A percentile compares a stretch with the other conserved stretches of the same genome.
These are phyloP conservation scores for Drosophila ezoana DNA, from an alignment of 2,888 invertebrate species.

Conservation along the genomic window DNA sequence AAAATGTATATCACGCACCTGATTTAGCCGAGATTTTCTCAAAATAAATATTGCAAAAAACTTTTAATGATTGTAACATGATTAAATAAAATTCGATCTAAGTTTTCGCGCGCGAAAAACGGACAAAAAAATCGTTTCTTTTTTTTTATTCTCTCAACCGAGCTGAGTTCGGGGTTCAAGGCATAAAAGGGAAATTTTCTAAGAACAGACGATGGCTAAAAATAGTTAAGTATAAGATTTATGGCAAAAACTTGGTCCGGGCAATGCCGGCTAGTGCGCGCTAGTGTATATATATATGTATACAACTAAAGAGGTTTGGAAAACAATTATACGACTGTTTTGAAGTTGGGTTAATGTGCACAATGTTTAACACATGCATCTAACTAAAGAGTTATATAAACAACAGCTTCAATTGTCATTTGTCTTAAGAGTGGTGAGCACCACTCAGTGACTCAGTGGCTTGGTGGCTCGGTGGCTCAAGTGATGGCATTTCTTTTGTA, in stretches of 20 bases:
- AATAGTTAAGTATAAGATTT: too few relatives aligned
- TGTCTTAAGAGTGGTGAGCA: conserved; percentile 7
- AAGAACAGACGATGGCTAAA: too few relatives aligned
- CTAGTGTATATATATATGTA: not conserved
- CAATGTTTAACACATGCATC: not conserved
- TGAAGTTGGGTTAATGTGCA: not conserved
- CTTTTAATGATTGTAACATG: too few relatives aligned
- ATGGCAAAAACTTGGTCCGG: not conserved
- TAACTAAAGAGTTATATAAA: conserved; percentile 30
- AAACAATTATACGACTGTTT: conserved; percentile 43
- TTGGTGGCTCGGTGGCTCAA: not conserved
- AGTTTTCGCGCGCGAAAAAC: too few relatives aligned
- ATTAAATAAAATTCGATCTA: too few relatives aligned
- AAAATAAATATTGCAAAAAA: too few relatives aligned
- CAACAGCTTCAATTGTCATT: conserved; percentile 44
- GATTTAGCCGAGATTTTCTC: too few relatives aligned
- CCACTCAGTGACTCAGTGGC: conserved; percentile 11
- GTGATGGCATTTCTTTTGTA: conserved; percentile 17
- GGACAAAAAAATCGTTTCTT: too few relatives aligned
- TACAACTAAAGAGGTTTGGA: not conserved
- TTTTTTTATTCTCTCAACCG: too few relatives aligned
- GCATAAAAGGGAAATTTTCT: too few relatives aligned
- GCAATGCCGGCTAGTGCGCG: not conserved
- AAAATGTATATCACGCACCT: too few relatives aligned
- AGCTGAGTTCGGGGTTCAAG: too few relatives aligned